Conservation (phyloP, 2,113 vertebrate genomes). For the Craseonycteris thonglongyai region DNA sequence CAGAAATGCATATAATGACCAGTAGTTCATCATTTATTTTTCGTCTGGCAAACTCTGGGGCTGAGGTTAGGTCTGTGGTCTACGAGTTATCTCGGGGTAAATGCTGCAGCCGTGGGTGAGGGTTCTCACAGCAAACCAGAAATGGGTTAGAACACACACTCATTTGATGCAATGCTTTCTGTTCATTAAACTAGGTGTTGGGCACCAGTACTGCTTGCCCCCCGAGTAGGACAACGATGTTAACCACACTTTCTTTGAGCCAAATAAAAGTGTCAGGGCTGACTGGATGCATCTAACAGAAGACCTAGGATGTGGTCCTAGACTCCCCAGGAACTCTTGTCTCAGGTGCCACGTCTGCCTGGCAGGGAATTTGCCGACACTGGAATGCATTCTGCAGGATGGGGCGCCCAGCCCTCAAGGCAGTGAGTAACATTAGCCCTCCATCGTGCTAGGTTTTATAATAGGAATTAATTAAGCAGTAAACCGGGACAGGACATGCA, state of each 20-base stretch:
- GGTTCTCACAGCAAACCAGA: too few species aligned
- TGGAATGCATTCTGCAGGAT: neutral
- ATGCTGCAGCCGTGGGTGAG: too few species aligned
- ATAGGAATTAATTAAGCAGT: constrained; percentile 66
- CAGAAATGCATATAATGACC: too few species aligned
- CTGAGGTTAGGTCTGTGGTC: too few species aligned
- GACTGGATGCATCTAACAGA: neutral
- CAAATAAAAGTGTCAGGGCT: constrained; percentile 1
- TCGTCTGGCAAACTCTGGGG: too few species aligned
- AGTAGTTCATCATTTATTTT: too few species aligned
- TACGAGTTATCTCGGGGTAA: too few species aligned
- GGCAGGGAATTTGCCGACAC: neutral
- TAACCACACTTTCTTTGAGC: neutral
- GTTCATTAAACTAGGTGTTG: neutral
- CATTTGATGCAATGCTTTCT: neutral
- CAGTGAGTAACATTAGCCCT: constrained; percentile 6
- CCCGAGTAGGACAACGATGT: neutral
- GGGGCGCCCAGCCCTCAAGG: neutral
- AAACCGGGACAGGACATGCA: constrained; percentile 50
- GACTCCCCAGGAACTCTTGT: neutral
- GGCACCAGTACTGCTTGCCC: neutral
- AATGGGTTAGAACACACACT: neutral
- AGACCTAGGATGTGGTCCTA: neutral
- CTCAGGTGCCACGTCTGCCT: neutral
- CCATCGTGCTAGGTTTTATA: constrained; percentile 43